phyloP scores from a whole-genome alignment of 2,797 vertebrate genomes.

The Myotis planiceps region DNA sequence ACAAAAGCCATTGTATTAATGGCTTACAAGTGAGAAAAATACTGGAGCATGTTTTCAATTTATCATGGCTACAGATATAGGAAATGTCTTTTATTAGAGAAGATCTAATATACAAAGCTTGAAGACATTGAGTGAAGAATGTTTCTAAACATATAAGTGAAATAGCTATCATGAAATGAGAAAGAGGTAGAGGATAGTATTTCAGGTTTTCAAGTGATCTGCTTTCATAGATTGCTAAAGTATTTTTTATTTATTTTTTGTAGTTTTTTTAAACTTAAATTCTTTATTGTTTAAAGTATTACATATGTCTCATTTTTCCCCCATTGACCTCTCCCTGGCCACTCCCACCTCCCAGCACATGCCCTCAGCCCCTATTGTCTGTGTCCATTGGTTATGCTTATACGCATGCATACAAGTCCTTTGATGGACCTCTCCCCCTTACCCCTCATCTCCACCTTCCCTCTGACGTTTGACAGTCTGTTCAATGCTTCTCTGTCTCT shows the following conservation, averaged over 20 bases:
- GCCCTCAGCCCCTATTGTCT: too few relatives aligned
- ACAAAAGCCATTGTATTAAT: background rate
- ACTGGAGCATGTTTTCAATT: background rate
- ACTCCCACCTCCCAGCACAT: too few relatives aligned
- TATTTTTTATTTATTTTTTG: background rate
- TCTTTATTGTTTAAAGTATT: too few relatives aligned
- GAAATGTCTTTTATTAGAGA: slow-evolving; percentile 6
- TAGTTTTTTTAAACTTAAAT: background rate
- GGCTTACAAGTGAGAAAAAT: background rate
- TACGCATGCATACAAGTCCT: too few relatives aligned
- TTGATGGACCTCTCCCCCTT: too few relatives aligned
- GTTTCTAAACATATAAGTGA: background rate
- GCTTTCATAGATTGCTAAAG: background rate
- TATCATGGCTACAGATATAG: background rate
- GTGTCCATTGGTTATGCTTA: too few relatives aligned
- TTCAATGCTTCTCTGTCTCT: too few relatives aligned
- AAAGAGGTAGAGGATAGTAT: background rate
- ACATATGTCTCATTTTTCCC: too few relatives aligned
- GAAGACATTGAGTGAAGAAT: background rate
- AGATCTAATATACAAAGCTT: background rate
- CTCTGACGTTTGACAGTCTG: too few relatives aligned
- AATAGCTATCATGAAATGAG: background rate
- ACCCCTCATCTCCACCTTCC: too few relatives aligned
- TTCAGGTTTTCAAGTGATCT: background rate
- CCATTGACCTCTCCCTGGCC: too few relatives aligned